Percentiles rank a stretch among this genome's conserved stretches.
Evolutionary conservation across 2,888 invertebrate genomes (phyloP).

Genomic region (Monopis laevigella): DNA sequence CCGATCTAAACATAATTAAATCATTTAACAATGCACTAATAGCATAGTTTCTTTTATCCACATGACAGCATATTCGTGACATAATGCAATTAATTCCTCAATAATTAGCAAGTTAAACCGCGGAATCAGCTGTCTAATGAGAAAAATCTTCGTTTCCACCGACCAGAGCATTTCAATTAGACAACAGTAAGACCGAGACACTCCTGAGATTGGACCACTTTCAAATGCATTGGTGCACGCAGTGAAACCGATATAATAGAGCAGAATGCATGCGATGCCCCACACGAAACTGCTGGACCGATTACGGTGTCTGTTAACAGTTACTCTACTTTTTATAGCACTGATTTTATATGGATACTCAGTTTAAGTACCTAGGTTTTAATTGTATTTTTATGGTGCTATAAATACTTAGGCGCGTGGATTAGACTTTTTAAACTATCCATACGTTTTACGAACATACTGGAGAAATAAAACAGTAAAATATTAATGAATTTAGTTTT

Average conservation of each 20-base stretch:
- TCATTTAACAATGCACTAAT: too few species aligned
- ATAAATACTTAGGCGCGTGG: not conserved
- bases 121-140: conserved; percentile 4
- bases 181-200: conserved; percentile 1
- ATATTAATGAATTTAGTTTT: too few species aligned
- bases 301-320: not conserved
- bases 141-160: conserved; percentile 6
- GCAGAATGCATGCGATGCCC: conserved; percentile 19
- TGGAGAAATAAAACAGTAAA: too few species aligned
- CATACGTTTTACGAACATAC: too few species aligned
- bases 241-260: conserved; percentile 52
- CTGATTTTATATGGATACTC: not conserved
- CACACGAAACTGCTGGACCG: conserved; percentile 30
- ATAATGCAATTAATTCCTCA: not conserved
- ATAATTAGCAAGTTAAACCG: conserved; percentile 7
- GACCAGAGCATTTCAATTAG: too few species aligned
- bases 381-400: not conserved
- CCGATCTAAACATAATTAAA: too few species aligned
- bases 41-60: too few species aligned
- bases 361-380: not conserved
- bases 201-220: conserved; percentile 6
- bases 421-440: too few species aligned
- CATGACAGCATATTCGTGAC: not conserved
- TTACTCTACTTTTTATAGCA: not conserved
- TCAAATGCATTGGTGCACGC: conserved; percentile 18